Conservation (phyloP, 1,140 invertebrate genomes). For the Bombus vancouverensis region DNA sequence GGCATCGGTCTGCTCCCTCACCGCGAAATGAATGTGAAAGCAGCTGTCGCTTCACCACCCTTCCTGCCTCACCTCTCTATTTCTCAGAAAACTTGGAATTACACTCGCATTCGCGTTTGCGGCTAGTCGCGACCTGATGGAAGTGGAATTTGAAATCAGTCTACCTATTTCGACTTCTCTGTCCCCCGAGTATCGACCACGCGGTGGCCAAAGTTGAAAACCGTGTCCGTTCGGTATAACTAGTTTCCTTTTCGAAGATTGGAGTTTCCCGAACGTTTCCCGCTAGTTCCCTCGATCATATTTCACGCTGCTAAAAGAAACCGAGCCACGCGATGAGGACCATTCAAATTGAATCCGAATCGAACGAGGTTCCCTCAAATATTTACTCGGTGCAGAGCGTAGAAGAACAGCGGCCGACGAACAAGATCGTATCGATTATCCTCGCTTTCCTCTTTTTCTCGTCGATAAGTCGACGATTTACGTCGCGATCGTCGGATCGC, state of each 20-base stretch:
- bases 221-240: slow-evolving; percentile 56
- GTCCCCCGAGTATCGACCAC: slow-evolving; percentile 47
- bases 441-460: neutral
- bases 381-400: neutral
- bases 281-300: slow-evolving; percentile 43
- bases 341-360: slow-evolving; percentile 3
- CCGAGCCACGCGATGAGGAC: too few relatives aligned
- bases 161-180: slow-evolving; percentile 42
- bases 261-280: slow-evolving; percentile 44
- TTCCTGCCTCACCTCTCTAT: neutral
- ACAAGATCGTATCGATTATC: neutral
- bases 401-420: neutral
- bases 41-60: neutral
- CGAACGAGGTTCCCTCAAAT: neutral
- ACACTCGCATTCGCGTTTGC: slow-evolving; percentile 13
- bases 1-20: neutral
- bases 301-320: slow-evolving; percentile 17
- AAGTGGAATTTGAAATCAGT: slow-evolving; percentile 58
- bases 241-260: slow-evolving; percentile 60
- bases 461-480: neutral
- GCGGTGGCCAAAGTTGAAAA: slow-evolving; percentile 57
- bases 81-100: slow-evolving; percentile 21
- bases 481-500: neutral
- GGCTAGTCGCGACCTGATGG: slow-evolving; percentile 19
- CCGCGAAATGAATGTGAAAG: slow-evolving; percentile 3